phyloP scores from a whole-genome alignment of 2,113 vertebrate species.

The Oxyura jamaicensis region DNA sequence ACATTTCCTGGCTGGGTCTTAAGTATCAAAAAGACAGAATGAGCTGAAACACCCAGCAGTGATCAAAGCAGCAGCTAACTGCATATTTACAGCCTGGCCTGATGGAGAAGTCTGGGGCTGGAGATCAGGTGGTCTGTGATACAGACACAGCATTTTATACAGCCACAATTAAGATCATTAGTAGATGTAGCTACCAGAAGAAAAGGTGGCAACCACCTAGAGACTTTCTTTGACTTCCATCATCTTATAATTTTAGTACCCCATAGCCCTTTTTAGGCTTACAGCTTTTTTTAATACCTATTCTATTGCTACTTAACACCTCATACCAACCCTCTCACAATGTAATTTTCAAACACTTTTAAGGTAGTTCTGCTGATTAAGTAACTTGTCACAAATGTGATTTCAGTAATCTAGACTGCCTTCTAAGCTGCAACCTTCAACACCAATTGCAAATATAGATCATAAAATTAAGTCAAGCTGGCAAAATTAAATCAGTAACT shows the following conservation, averaged over 20 bases:
- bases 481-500: not conserved
- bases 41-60: not conserved
- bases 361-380: conserved; percentile 19
- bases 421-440: conserved; percentile 28
- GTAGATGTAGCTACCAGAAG: not conserved
- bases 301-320: not conserved
- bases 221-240: not conserved
- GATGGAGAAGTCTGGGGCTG: not conserved
- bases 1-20: not conserved
- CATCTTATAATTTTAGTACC: not conserved
- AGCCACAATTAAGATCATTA: not conserved
- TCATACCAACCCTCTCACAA: not conserved
- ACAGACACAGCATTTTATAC: not conserved
- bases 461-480: not conserved
- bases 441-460: not conserved
- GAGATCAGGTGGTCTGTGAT: not conserved
- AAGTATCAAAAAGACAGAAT: fast-evolving
- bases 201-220: not conserved
- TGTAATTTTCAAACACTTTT: not conserved
- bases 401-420: not conserved
- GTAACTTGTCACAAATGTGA: not conserved
- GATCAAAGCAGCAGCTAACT: not conserved
- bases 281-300: not conserved
- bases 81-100: fast-evolving
- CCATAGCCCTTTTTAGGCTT: not conserved